Percentiles rank a stretch among this genome's conserved stretches.
Conservation (phyloP, 2,888 invertebrate species). For the Ochropleura leucogaster region DNA sequence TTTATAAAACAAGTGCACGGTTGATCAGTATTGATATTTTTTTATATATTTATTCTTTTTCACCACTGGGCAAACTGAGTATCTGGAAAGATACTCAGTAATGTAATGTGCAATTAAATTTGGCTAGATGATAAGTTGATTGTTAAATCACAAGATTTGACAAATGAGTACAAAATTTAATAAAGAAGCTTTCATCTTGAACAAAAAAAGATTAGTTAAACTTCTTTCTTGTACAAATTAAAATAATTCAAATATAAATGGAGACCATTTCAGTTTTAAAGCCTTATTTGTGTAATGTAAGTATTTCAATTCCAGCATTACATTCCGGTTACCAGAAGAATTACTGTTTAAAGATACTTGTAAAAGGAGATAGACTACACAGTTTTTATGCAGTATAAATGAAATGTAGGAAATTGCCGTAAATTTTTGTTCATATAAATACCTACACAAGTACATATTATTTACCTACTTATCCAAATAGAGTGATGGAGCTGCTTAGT, state of each 20-base stretch:
- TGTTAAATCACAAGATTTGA: not conserved
- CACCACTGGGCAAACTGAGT: no score
- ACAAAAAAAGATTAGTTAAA: not conserved
- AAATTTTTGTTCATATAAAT: not conserved
- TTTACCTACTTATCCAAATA: no score
- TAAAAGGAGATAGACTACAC: not conserved
- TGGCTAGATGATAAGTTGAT: not conserved
- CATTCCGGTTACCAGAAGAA: slow-evolving; percentile 9
- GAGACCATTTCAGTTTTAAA: no score
- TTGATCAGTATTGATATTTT: no score
- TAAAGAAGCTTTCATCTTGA: not conserved
- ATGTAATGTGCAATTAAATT: no score
- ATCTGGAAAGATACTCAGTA: no score
- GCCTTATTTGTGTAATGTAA: not conserved
- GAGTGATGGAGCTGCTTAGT: no score
- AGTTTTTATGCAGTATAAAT: slow-evolving; percentile 2
- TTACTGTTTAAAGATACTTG: slow-evolving; percentile 1
- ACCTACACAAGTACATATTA: no score
- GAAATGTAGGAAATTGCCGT: slow-evolving; percentile 12
- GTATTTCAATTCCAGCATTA: not conserved
- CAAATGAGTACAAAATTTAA: not conserved
- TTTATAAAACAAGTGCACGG: no score
- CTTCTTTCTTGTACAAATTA: not conserved
- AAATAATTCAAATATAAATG: not conserved
- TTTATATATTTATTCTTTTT: no score